These are phyloP conservation scores for Dinomys branickii DNA, from an alignment of 2,113 vertebrate genomes.

Conservation along the genomic window DNA sequence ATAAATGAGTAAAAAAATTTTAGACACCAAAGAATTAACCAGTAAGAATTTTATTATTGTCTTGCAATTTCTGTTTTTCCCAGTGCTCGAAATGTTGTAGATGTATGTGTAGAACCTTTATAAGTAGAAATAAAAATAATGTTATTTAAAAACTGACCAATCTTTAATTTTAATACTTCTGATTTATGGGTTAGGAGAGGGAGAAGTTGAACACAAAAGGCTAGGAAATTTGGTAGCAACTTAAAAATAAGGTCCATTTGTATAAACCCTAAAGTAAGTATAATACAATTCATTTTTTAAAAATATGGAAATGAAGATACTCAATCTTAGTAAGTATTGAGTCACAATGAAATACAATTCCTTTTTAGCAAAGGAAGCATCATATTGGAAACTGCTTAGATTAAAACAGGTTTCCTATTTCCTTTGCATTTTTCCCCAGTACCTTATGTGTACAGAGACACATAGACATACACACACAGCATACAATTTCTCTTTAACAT, in stretches of 20 bases:
- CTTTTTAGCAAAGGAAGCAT: constrained; percentile 52
- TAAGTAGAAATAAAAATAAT: constrained; percentile 63
- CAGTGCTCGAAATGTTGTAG: constrained; percentile 44
- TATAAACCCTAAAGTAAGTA: constrained; percentile 58
- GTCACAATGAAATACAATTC: constrained; percentile 53
- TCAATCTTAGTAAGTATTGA: constrained; percentile 52
- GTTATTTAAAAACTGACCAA: constrained; percentile 57
- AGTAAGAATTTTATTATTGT: constrained; percentile 47
- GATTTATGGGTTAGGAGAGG: constrained; percentile 40
- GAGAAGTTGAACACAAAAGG: constrained; percentile 34
- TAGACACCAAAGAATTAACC: constrained; percentile 53
- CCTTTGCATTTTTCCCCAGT: constrained; percentile 54
- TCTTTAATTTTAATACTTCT: constrained; percentile 57
- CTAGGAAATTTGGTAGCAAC: constrained; percentile 51
- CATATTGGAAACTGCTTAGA: constrained; percentile 54
- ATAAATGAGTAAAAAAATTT: constrained; percentile 64
- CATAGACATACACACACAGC: neutral
- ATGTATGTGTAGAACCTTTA: constrained; percentile 48
- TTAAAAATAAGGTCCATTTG: constrained; percentile 57
- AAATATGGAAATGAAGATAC: constrained; percentile 56
- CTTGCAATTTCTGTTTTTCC: constrained; percentile 23
- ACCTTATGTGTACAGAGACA: neutral
- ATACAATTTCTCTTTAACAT: constrained; percentile 47
- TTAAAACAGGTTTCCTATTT: constrained; percentile 58
- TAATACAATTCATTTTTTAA: constrained; percentile 55